A percentile compares a stretch with the other conserved stretches of the same genome.
Conservation (phyloP, 2,888 invertebrate genomes). For the Heliconius cydno region DNA sequence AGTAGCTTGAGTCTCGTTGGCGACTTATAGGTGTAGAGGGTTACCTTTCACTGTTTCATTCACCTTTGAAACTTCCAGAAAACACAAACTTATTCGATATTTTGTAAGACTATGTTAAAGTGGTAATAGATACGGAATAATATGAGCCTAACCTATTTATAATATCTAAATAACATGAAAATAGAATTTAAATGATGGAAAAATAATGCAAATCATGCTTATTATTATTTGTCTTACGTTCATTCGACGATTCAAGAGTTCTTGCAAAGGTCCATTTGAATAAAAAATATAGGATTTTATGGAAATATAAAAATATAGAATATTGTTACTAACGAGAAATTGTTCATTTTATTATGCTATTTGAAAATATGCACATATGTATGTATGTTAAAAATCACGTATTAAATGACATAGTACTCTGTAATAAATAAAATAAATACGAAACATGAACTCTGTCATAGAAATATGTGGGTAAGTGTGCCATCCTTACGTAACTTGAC, state of each 20-base stretch:
- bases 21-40: neutral
- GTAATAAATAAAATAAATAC: conserved; percentile 39
- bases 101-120: neutral
- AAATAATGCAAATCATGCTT: too few species aligned
- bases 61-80: conserved; percentile 24
- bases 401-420: neutral
- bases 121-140: neutral
- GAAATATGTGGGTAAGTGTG: conserved; percentile 53
- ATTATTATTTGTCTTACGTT: neutral
- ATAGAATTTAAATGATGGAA: neutral
- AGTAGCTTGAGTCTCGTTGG: neutral
- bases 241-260: neutral
- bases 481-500: conserved; percentile 54
- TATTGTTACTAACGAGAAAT: too few species aligned
- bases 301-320: too few species aligned
- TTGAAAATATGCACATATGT: neutral
- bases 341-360: too few species aligned
- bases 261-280: too few species aligned
- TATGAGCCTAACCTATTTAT: neutral
- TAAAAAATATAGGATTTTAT: too few species aligned
- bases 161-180: neutral
- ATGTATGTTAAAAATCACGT: neutral
- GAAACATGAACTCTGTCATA: conserved; percentile 47
- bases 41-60: conserved; percentile 20
- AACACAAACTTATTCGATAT: conserved; percentile 11